phyloP scores from a whole-genome alignment of 2,888 invertebrate genomes.

The Troilus luridus region DNA sequence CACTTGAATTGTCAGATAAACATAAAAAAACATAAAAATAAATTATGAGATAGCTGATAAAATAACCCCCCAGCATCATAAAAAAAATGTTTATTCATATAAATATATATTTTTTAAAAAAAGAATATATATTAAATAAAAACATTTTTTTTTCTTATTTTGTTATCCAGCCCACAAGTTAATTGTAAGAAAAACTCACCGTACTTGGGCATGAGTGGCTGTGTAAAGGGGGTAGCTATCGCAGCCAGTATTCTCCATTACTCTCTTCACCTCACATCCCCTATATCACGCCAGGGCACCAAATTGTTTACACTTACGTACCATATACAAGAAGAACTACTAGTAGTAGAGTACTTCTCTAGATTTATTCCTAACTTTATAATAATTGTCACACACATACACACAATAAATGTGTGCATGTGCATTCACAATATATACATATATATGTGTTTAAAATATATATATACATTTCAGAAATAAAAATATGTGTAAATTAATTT shows the following conservation, averaged over 20 bases:
- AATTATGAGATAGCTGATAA: constrained; percentile 25
- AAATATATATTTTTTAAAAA: background rate
- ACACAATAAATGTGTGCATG: constrained; percentile 17
- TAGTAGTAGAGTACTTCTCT: constrained; percentile 59
- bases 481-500: constrained; percentile 36
- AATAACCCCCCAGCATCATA: constrained; percentile 10
- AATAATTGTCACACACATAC: constrained; percentile 22
- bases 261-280: constrained; percentile 62
- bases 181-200: constrained; percentile 64
- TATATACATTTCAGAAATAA: constrained; percentile 39
- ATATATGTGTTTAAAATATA: constrained; percentile 21
- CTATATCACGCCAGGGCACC: constrained; percentile 65
- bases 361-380: constrained; percentile 59
- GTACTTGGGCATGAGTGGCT: constrained; percentile 63
- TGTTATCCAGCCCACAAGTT: constrained; percentile 63
- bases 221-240: constrained; percentile 62
- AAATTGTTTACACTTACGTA: constrained; percentile 65
- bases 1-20: constrained; percentile 53
- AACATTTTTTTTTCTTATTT: constrained; percentile 23
- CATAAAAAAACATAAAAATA: constrained; percentile 14
- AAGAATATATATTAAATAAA: constrained; percentile 23
- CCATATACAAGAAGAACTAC: constrained; percentile 60
- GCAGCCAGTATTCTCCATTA: constrained; percentile 62
- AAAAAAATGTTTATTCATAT: constrained; percentile 49
- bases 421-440: constrained; percentile 30